phyloP scores from a whole-genome alignment of 2,113 vertebrate genomes.

The Rhea pennata region DNA sequence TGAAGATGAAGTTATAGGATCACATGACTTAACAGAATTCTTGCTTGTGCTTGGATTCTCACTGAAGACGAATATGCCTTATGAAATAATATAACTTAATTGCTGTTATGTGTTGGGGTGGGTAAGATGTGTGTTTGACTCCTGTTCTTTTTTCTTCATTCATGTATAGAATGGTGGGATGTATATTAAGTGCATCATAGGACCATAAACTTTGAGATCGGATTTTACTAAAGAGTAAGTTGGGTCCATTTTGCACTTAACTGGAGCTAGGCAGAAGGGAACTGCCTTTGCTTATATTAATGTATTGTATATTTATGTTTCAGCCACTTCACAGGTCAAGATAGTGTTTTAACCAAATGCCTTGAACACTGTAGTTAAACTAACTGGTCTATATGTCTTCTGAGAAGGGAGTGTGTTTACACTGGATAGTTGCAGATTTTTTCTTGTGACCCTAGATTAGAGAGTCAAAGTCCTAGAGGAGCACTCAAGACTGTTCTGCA shows the following conservation, averaged over 20 bases:
- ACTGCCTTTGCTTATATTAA: fast-evolving
- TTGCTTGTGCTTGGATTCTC: slow-evolving; percentile 37
- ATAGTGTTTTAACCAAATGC: background rate
- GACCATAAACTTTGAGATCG: background rate
- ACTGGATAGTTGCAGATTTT: background rate
- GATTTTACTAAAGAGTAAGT: background rate
- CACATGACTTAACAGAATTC: background rate
- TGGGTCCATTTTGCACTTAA: background rate
- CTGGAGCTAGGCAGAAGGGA: background rate
- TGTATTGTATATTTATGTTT: background rate
- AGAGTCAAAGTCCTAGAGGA: background rate
- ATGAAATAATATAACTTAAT: slow-evolving; percentile 39
- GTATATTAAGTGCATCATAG: background rate
- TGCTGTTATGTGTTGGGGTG: background rate
- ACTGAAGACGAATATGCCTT: slow-evolving; percentile 65
- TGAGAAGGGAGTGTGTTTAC: background rate
- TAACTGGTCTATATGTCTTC: fast-evolving
- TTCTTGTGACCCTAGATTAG: background rate
- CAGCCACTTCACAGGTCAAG: background rate
- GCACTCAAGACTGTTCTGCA: background rate
- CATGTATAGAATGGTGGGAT: background rate
- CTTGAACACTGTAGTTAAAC: background rate
- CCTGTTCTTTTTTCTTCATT: background rate
- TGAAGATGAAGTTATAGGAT: background rate
- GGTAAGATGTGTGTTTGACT: background rate